These are phyloP conservation scores for Cercocebus atys DNA, from an alignment of 2,113 vertebrate genomes.

Conservation along the genomic window DNA sequence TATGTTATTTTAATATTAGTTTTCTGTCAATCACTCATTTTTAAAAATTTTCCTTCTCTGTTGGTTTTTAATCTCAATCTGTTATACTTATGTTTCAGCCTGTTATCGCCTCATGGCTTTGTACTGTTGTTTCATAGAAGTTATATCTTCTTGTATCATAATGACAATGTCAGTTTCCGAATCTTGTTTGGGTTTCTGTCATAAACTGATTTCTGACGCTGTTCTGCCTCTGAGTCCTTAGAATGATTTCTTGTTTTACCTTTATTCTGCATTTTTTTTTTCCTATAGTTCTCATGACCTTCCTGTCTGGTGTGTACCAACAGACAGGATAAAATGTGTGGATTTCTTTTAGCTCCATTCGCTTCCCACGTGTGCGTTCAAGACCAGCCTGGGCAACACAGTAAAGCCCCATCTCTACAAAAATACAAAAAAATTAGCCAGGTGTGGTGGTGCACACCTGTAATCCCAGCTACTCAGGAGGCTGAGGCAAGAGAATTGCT, in stretches of 20 bases:
- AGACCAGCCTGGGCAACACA: too few species aligned
- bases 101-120: neutral
- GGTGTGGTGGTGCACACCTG: too few species aligned
- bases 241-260: neutral
- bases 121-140: neutral
- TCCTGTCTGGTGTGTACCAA: neutral
- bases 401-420: too few species aligned
- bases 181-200: constrained; percentile 29
- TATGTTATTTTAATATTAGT: neutral
- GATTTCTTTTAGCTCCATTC: neutral
- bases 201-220: constrained; percentile 9
- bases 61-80: neutral
- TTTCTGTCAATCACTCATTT: neutral
- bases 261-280: neutral
- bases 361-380: neutral
- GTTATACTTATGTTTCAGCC: neutral
- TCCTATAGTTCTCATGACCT: neutral
- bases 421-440: too few species aligned
- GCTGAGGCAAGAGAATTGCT: too few species aligned
- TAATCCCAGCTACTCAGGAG: too few species aligned
- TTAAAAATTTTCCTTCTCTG: neutral
- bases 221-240: neutral
- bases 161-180: neutral
- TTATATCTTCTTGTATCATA: neutral
- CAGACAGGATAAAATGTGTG: neutral